Conservation (phyloP, 2,113 vertebrate species). For the Cnemophilus loriae region DNA sequence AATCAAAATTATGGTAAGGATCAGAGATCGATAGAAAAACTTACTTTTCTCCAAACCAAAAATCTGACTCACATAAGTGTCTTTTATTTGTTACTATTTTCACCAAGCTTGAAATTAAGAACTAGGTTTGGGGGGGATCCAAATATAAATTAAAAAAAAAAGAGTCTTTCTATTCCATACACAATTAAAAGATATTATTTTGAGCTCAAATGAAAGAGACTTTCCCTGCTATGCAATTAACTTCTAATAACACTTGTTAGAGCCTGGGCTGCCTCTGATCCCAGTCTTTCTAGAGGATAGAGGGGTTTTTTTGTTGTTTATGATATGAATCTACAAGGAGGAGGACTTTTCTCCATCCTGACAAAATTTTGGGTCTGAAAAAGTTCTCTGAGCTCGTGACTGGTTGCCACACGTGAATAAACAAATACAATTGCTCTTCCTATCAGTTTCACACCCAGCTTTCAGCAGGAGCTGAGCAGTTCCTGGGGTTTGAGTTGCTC, state of each 20-base stretch:
- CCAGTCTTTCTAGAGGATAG: neutral
- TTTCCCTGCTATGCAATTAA: neutral
- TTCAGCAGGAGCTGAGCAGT: neutral
- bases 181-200: neutral
- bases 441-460: accelerated
- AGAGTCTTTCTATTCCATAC: neutral
- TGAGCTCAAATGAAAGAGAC: neutral
- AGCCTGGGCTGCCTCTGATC: neutral
- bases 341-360: neutral
- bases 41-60: neutral
- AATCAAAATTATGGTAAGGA: neutral
- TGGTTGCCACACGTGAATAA: neutral
- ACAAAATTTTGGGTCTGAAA: neutral
- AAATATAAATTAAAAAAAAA: neutral
- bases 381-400: neutral
- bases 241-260: neutral
- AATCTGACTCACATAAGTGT: neutral
- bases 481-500: neutral
- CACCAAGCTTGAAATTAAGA: neutral
- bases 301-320: neutral
- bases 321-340: neutral
- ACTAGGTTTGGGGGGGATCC: no score
- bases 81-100: neutral
- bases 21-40: neutral
- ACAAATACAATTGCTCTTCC: neutral